Conservation (phyloP, 2,888 invertebrate genomes). For the Campaea margaritaria region DNA sequence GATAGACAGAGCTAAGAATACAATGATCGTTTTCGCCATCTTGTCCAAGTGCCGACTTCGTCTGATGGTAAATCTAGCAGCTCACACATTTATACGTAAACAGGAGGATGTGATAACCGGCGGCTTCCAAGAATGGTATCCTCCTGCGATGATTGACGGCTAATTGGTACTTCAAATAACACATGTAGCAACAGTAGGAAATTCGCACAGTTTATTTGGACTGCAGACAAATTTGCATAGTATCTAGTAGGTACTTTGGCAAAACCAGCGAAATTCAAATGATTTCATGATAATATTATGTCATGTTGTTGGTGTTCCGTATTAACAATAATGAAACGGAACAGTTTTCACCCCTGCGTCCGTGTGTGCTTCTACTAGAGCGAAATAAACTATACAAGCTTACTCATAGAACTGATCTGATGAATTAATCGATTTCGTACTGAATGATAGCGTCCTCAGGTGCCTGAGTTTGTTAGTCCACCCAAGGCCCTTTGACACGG, state of each 20-base stretch:
- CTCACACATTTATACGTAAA: conserved; percentile 36
- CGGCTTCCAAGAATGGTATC: conserved; percentile 63
- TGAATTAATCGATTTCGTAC: too few species aligned
- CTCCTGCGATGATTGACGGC: conserved; percentile 43
- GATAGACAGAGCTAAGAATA: conserved; percentile 40
- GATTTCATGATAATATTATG: conserved; percentile 35
- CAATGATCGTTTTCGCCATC: conserved; percentile 43
- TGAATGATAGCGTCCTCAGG: too few species aligned
- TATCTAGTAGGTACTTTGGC: conserved; percentile 40
- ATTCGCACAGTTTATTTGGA: conserved; percentile 54
- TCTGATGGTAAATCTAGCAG: conserved; percentile 30
- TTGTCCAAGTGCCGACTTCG: conserved; percentile 25
- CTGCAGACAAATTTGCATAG: conserved; percentile 42
- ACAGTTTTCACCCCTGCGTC: too few species aligned
- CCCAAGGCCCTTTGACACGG: too few species aligned
- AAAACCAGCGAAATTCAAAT: conserved; percentile 42
- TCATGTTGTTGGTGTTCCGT: conserved; percentile 30
- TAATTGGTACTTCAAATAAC: conserved; percentile 58
- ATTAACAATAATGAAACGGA: too few species aligned
- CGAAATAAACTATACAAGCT: too few species aligned
- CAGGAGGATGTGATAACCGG: conserved; percentile 33
- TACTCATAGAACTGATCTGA: too few species aligned
- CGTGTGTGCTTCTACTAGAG: too few species aligned
- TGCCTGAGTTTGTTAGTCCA: too few species aligned
- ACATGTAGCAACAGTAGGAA: conserved; percentile 51